Evolutionary conservation across 2,113 vertebrate genomes (phyloP).

Genomic region (Cinclus mexicanus): DNA sequence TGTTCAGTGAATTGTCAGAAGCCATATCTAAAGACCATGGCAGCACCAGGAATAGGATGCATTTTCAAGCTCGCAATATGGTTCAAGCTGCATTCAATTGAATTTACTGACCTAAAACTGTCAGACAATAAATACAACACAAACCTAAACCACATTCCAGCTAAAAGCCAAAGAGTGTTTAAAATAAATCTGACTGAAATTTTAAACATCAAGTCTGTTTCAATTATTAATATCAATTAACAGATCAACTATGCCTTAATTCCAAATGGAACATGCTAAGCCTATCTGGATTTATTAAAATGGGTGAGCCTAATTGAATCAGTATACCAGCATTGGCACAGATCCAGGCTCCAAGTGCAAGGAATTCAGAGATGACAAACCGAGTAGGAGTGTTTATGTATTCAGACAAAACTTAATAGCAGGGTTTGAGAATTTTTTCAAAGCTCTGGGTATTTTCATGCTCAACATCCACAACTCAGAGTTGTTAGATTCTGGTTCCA

Average conservation of each 20-base stretch:
- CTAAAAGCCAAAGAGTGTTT: neutral
- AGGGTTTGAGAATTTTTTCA: neutral
- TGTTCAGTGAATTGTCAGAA: neutral
- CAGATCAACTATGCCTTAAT: slow-evolving; percentile 14
- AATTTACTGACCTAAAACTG: neutral
- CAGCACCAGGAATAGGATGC: neutral
- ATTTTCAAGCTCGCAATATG: neutral
- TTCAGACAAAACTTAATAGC: neutral
- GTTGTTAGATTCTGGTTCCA: neutral
- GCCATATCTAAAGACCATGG: neutral
- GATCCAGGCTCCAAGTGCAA: neutral
- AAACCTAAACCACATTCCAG: neutral
- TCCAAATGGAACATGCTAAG: slow-evolving; percentile 9
- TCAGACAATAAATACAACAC: neutral
- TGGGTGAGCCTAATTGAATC: neutral
- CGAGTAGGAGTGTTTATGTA: neutral
- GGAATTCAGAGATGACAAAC: neutral
- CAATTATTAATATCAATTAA: slow-evolving; percentile 49
- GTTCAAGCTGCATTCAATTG: neutral
- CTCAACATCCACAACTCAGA: neutral
- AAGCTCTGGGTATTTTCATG: neutral
- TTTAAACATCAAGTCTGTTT: slow-evolving; percentile 4
- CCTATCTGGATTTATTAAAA: neutral
- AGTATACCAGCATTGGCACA: neutral
- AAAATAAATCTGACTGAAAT: neutral